Evolutionary conservation across 30 jellyfish, hydroid and myxozoan genomes (phyloP), one percentile per base, ranked within the genome.

Genomic region (Nemopilema nomurai): DNA sequence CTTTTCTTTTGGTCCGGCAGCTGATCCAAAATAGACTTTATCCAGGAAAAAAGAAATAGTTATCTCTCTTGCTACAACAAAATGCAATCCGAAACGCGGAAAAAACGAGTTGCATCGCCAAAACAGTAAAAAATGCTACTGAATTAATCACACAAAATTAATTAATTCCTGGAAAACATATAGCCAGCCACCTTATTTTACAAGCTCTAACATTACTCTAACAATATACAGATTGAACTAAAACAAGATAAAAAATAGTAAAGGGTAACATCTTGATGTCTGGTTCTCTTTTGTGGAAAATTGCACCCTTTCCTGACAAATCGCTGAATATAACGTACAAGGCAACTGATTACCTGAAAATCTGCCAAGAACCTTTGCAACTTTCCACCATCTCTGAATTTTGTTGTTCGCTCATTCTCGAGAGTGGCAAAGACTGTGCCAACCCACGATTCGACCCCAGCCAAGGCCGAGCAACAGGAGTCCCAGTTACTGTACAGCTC

Each of bases 261-360:
- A n/a, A n/a, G n/a, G n/a, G n/a, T n/a, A n/a, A n/a, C n/a, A n/a
- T n/a, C n/a, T n/a, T n/a, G n/a, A n/a, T n/a, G n/a, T n/a, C n/a
- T n/a, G n/a, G n/a, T n/a, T n/a, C n/a, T n/a, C n/a, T n/a, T n/a
- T n/a, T n/a, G n/a, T n/a, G n/a, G n/a, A n/a, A n/a, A n/a, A n/a
- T n/a, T n/a, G n/a, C n/a, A n/a, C n/a, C n/a, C n/a, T n/a, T n/a
- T n/a, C n/a, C n/a, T n/a, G n/a, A n/a, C n/a, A n/a, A n/a, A n/a
- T n/a, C n/a, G n/a, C n/a, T n/a, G n/a, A n/a, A n/a, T n/a, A n/a
- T n/a, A n/a, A n/a, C n/a, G n/a, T n/a, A n/a, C n/a, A n/a, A n/a
- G n/a, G n/a, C n/a, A n/a, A n/a, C n/a, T n/a, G n/a, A n/a, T 18
- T 51, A 82, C 91, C 91, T 82, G 24, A 49, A 67, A 82, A 20